These are phyloP conservation scores for Aptenodytes patagonicus DNA, from an alignment of 2,113 vertebrate species.

Conservation along the genomic window DNA sequence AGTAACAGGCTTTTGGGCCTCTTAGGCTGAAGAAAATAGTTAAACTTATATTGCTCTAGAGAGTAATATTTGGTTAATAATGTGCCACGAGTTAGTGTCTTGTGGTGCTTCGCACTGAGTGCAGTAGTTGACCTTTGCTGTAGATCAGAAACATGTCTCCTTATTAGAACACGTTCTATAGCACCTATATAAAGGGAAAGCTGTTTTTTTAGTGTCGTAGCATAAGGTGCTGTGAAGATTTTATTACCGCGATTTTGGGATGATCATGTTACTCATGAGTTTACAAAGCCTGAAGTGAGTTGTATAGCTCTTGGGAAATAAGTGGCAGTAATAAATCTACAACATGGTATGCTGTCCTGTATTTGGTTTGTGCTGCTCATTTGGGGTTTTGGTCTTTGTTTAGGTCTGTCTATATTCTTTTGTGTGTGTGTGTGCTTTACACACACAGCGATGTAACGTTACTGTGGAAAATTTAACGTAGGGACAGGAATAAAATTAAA, in stretches of 20 bases:
- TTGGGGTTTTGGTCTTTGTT: not conserved
- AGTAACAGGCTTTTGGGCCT: slow-evolving; percentile 23
- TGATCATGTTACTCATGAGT: not conserved
- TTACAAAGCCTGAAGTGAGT: not conserved
- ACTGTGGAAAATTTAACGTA: not conserved
- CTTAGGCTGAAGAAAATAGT: slow-evolving; percentile 29
- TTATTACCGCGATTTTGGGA: not conserved
- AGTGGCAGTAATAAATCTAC: not conserved
- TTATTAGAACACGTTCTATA: not conserved
- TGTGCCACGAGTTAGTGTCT: not conserved
- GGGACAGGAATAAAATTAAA: not conserved
- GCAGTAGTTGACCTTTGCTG: slow-evolving; percentile 41
- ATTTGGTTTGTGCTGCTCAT: not conserved
- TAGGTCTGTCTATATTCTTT: not conserved
- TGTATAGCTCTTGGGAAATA: not conserved
- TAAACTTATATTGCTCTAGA: slow-evolving; percentile 24
- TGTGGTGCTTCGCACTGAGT: not conserved
- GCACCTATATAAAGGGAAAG: not conserved
- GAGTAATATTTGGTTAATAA: slow-evolving; percentile 43
- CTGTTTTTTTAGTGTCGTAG: not conserved
- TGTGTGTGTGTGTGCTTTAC: not conserved
- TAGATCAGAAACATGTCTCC: not conserved
- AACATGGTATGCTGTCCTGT: not conserved
- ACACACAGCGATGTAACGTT: not conserved
- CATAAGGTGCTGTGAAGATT: not conserved